Evolutionary conservation across 2,888 invertebrate genomes (phyloP).

Genomic region (Cartodere bifasciata): DNA sequence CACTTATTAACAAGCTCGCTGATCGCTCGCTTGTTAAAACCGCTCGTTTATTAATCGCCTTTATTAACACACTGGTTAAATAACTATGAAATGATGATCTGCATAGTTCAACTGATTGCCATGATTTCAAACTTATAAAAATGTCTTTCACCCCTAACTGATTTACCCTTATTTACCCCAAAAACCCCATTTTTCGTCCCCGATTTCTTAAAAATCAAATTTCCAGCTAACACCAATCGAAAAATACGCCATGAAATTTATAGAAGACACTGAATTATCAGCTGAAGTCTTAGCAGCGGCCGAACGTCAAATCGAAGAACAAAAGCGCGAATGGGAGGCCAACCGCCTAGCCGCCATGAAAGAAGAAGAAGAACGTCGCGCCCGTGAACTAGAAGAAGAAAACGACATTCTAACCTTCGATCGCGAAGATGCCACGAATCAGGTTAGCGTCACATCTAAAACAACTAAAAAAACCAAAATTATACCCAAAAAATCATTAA

Average conservation of each 20-base stretch:
- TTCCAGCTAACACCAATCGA: slow-evolving; percentile 84
- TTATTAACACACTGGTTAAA: too few relatives aligned
- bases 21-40: too few relatives aligned
- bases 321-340: slow-evolving; percentile 80
- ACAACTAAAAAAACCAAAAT: slow-evolving; percentile 21
- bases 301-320: slow-evolving; percentile 74
- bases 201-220: too few relatives aligned
- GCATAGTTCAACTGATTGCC: too few relatives aligned
- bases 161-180: too few relatives aligned
- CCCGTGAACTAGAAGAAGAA: slow-evolving; percentile 43
- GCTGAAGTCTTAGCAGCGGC: slow-evolving; percentile 81
- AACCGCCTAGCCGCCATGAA: slow-evolving; percentile 60
- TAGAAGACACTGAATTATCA: slow-evolving; percentile 73
- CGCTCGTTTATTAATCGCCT: too few relatives aligned
- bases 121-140: too few relatives aligned
- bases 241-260: slow-evolving; percentile 85
- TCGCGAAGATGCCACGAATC: slow-evolving; percentile 66
- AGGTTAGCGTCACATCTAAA: slow-evolving; percentile 52
- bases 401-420: slow-evolving; percentile 61
- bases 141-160: too few relatives aligned
- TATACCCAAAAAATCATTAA: slow-evolving; percentile 6
- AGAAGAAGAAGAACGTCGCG: slow-evolving; percentile 51
- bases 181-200: too few relatives aligned
- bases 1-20: too few relatives aligned
- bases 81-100: too few relatives aligned